Evolutionary conservation across 2,888 invertebrate genomes (phyloP).

Genomic region (Diabrotica balteata): DNA sequence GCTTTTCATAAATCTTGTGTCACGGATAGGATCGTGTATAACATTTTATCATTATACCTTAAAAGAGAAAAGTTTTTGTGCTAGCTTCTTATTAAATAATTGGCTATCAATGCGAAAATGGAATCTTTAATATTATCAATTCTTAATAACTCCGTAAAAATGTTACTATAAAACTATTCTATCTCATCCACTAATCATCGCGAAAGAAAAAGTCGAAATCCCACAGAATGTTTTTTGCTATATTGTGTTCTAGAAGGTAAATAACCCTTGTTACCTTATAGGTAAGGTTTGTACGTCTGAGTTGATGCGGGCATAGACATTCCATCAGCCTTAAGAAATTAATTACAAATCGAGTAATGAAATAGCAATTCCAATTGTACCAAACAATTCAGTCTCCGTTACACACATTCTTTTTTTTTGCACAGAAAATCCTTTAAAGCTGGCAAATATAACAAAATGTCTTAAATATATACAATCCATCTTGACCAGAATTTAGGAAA

Average conservation of each 20-base stretch:
- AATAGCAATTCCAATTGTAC: conserved; percentile 19
- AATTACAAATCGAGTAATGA: conserved; percentile 18
- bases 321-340: conserved; percentile 22
- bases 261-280: conserved; percentile 20
- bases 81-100: no score
- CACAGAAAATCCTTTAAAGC: conserved; percentile 6
- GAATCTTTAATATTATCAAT: conserved; percentile 40
- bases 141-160: conserved; percentile 50
- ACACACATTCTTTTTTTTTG: conserved; percentile 16
- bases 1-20: no score
- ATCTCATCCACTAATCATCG: conserved; percentile 38
- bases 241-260: conserved; percentile 20
- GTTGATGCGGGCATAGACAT: conserved; percentile 18
- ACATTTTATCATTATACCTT: no score
- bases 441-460: conserved; percentile 4
- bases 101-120: conserved; percentile 9
- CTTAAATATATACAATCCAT: neutral
- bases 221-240: conserved; percentile 22
- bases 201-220: conserved; percentile 23
- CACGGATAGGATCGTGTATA: no score
- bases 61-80: no score
- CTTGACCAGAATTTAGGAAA: no score
- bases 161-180: conserved; percentile 30
- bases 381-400: conserved; percentile 15
- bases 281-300: conserved; percentile 12